A percentile compares a stretch with the other conserved stretches of the same genome.
These are phyloP conservation scores for Cydia strobilella DNA, from an alignment of 1,140 invertebrate species.

Conservation along the genomic window DNA sequence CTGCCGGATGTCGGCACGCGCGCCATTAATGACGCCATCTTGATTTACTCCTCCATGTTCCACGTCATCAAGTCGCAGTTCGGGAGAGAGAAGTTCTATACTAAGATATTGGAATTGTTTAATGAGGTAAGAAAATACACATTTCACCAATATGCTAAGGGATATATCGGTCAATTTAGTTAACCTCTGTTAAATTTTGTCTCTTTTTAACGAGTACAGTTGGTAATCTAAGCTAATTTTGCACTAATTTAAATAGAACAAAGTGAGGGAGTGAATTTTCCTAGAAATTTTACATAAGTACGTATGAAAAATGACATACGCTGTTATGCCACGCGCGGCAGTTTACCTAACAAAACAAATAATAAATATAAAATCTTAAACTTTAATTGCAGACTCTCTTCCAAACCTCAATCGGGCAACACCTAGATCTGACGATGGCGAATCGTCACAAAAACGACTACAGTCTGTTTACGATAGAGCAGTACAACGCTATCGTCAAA, in stretches of 20 bases:
- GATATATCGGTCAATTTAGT: no score
- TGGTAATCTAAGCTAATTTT: no score
- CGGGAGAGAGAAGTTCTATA: slow-evolving; percentile 86
- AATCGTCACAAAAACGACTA: slow-evolving; percentile 81
- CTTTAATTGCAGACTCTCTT: slow-evolving; percentile 65
- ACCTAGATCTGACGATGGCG: slow-evolving; percentile 83
- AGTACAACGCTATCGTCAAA: slow-evolving; percentile 92
- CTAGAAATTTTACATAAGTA: no score
- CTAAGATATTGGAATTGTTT: slow-evolving; percentile 89
- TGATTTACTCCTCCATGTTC: slow-evolving; percentile 81
- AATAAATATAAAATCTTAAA: background rate
- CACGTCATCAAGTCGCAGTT: slow-evolving; percentile 88
- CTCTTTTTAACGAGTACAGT: no score
- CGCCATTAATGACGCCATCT: slow-evolving; percentile 91
- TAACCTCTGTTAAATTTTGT: no score
- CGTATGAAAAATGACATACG: no score
- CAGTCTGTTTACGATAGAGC: slow-evolving; percentile 86
- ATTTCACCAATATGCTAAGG: background rate
- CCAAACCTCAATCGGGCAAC: slow-evolving; percentile 88
- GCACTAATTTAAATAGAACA: no score
- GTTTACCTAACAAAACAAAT: no score
- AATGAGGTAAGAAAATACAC: slow-evolving; percentile 83
- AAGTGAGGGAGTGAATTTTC: no score
- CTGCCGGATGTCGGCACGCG: slow-evolving; percentile 88
- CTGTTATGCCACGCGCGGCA: no score